Base-by-base conservation (phyloP, 2,797 vertebrate genomes). In the Etheostoma nigrum region DNA sequence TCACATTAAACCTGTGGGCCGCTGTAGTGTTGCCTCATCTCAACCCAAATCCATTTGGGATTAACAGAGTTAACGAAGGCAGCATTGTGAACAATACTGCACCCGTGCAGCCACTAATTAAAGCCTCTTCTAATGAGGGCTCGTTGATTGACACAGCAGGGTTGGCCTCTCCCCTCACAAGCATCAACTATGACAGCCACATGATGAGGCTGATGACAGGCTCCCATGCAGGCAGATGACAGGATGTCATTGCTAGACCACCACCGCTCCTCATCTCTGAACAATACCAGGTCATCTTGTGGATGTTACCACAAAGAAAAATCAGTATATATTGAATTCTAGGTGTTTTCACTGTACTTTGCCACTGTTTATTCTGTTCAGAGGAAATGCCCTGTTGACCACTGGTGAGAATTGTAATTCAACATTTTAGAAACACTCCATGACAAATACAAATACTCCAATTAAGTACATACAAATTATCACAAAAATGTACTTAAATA, bases 111-210 rank as follows among this genome's bases (percentile, higher is more conserved):
- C 89, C 92, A 86, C 91, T 95, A 95, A 96, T 96, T 96, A 95
- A 94, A 90, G 86, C 83, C 25, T 80, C 91, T 92, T 90, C 92
- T 95, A 96, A 96, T 95, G 95, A 95, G 93, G 93, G 88, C 88
- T 82, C 40, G 90, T 93, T 96, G 95, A 96, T 94, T 95, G 95
- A 94, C 95, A 94, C 87, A 82, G 84, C 84, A 65, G 91, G 84
- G 89, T 92, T 94, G 94, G 92, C 94, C 94, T 95, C 94, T 95
- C 94, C 91, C 95, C 93, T 93, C 83, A 27, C 87, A 80, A 76
- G 87, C 93, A 93, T 95, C 94, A 94, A 86, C 93, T 89, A 86
- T 95, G 95, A 94, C 95, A 95, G 92, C 89, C 92, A 91, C 90
- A 93, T 92, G 93, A 94, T 93, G 92, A 93, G 93, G 91, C 92